Percentiles rank a stretch among this genome's conserved stretches.
Evolutionary conservation across 2,888 invertebrate species (phyloP).

Genomic region (Galeopsomyia nigrocyanea): DNA sequence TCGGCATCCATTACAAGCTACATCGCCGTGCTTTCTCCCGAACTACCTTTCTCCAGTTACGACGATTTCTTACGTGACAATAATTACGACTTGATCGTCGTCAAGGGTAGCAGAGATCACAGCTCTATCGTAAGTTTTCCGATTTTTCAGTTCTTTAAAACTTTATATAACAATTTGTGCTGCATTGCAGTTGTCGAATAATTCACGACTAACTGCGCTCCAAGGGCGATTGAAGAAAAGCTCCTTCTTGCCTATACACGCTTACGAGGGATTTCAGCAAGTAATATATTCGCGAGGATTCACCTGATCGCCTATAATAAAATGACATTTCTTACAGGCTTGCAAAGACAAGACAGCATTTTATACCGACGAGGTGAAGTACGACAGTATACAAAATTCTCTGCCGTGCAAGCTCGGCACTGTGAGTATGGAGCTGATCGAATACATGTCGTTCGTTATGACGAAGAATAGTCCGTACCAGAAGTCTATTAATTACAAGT

Average conservation of each 20-base stretch:
- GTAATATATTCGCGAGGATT: no score
- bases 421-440: background rate
- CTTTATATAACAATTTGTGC: no score
- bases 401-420: conserved; percentile 1
- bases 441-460: conserved; percentile 2
- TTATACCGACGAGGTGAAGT: background rate
- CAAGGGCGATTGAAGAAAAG: no score
- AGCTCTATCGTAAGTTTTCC: no score
- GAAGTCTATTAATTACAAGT: conserved; percentile 19
- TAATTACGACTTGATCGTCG: conserved; percentile 2
- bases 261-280: no score
- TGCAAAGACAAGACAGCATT: conserved; percentile 18
- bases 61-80: conserved; percentile 1
- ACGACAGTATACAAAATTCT: background rate
- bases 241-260: no score
- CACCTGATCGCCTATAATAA: no score
- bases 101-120: no score
- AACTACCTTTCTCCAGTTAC: conserved; percentile 21
- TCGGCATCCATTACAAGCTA: conserved; percentile 25
- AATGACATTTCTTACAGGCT: background rate
- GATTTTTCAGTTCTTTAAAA: no score
- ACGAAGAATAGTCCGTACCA: conserved; percentile 25
- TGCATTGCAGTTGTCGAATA: no score
- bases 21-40: conserved; percentile 1
- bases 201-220: no score